Evolutionary conservation across 2,113 vertebrate genomes (phyloP).

Genomic region (Poecilia latipinna): DNA sequence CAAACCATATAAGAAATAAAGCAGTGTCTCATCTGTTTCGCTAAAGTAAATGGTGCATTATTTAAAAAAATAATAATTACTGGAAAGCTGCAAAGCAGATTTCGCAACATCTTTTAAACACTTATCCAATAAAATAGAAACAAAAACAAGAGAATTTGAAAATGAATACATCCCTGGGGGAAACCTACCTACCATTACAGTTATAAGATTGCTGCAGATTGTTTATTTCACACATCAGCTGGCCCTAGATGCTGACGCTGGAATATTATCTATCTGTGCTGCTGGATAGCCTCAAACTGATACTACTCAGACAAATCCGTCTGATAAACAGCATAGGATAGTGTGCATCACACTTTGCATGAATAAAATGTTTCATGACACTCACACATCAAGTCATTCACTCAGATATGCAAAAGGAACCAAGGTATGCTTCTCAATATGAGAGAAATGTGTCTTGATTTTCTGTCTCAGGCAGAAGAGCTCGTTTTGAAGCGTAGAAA

Average conservation of each 20-base stretch:
- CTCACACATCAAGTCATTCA: neutral
- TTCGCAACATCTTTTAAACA: neutral
- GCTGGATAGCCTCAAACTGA: conserved; percentile 25
- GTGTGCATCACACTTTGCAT: conserved; percentile 46
- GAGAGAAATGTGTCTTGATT: conserved; percentile 4
- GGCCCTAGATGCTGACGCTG: conserved; percentile 41
- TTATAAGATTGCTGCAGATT: conserved; percentile 36
- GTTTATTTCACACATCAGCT: conserved; percentile 65
- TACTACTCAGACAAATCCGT: conserved; percentile 18
- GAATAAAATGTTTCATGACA: conserved; percentile 47
- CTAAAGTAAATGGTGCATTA: neutral
- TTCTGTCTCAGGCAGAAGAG: conserved; percentile 30
- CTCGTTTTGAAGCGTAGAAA: conserved; percentile 31
- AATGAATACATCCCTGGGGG: conserved; percentile 24
- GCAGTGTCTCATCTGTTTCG: neutral
- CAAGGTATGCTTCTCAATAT: neutral
- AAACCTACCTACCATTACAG: conserved; percentile 11
- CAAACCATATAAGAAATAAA: neutral
- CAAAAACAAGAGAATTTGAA: conserved; percentile 6
- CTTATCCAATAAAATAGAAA: neutral
- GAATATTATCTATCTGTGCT: conserved; percentile 27
- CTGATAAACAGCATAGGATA: conserved; percentile 51
- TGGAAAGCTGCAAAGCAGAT: neutral
- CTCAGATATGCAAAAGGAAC: conserved; percentile 26
- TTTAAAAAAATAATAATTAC: neutral